Evolutionary conservation across 2,888 invertebrate species (phyloP), one percentile per base, ranked within the genome.

Genomic region (Aethes cnicana): DNA sequence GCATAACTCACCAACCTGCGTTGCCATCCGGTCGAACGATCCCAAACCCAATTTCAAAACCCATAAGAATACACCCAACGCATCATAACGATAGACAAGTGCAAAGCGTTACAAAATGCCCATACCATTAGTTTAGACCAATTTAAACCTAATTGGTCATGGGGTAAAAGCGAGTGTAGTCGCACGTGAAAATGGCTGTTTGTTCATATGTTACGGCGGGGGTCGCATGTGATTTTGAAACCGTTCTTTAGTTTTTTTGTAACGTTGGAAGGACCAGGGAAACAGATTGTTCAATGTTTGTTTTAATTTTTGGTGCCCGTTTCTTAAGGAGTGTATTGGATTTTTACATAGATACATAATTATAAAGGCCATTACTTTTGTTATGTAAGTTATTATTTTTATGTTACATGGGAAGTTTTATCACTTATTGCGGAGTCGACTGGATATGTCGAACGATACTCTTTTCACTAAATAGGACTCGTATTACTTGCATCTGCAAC

Each of bases 171-270:
- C 14, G 30, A 41, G 48, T 12, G 26, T 32, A 12, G 20, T 30
- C 53, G 30, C 33, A 41, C 41, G 33, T 33, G 21, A 47, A 47
- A 57, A 32, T 60, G 69, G 72, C 63, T 85, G 74, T 85, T 86
- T 84, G 76, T 75, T 85, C 86, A 86, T 80, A 82, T 86, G 86
- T 78, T 71, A 64, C 78, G 46, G 68, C 69, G 77, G 80, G 83
- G 84, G 83, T 79, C 66, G 64, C 73, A 68, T 57, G 57, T 64
- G 77, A 74, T 76, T 69, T 67, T 60, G 69, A 76, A 68, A 53
- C 42, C 25, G 43, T 44, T 50, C 28, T 50, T 50, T 50, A 21
- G 35, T 25, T 23, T 36, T 36, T 39, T 53, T 47, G 36, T 14
- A n/a, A 9, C 9, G 7, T 39, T 47, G 4, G 26, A 17, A 33